A percentile compares a stretch with the other conserved stretches of the same genome.
These are phyloP conservation scores for Heloderma charlesbogerti DNA, from an alignment of 2,113 vertebrate species.

Conservation along the genomic window DNA sequence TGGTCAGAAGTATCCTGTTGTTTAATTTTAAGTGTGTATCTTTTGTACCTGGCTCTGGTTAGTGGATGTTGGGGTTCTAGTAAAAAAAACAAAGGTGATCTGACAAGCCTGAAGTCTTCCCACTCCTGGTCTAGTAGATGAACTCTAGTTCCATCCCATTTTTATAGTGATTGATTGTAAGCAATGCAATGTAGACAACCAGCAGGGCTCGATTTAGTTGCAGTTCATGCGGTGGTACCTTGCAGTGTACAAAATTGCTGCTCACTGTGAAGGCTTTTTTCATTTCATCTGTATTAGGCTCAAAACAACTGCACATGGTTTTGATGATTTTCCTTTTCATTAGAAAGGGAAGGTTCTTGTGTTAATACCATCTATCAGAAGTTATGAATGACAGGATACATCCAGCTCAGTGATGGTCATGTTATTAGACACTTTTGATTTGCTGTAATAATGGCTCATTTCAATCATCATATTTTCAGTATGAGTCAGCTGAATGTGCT, in stretches of 20 bases:
- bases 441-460: background rate
- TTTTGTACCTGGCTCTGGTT: too few relatives aligned
- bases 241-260: background rate
- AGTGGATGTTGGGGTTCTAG: too few relatives aligned
- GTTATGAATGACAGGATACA: accelerated
- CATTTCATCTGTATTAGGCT: background rate
- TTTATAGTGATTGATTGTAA: background rate
- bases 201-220: constrained; percentile 6
- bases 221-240: background rate
- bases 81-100: too few relatives aligned
- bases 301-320: background rate
- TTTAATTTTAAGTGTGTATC: too few relatives aligned
- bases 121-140: too few relatives aligned
- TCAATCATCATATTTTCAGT: background rate
- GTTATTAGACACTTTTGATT: accelerated
- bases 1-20: too few relatives aligned
- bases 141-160: background rate
- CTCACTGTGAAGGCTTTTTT: background rate
- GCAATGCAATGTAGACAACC: constrained; percentile 22
- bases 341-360: constrained; percentile 20
- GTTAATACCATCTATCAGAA: constrained; percentile 31
- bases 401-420: background rate
- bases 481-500: too few relatives aligned
- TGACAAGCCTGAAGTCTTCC: too few relatives aligned
- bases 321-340: constrained; percentile 27